Conservation (phyloP, 2,113 vertebrate species). For the Hippopotamus amphibius region DNA sequence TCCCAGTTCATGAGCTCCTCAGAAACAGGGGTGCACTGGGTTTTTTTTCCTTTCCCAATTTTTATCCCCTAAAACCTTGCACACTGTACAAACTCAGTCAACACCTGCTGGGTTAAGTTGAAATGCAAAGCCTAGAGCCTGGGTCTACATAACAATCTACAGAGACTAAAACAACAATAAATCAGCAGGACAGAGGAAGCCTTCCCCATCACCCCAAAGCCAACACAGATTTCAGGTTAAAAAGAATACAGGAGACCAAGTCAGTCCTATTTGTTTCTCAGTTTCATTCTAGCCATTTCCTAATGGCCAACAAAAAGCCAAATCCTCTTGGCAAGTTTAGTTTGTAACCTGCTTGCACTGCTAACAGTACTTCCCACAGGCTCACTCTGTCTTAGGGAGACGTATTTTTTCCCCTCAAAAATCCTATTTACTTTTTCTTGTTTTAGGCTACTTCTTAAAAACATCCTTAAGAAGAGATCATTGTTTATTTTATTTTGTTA, state of each 20-base stretch:
- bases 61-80: background rate
- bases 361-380: background rate
- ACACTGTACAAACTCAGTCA: background rate
- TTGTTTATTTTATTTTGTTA: slow-evolving; percentile 18
- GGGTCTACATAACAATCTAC: background rate
- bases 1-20: background rate
- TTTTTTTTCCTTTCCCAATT: background rate
- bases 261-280: background rate
- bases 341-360: background rate
- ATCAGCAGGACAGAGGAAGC: background rate
- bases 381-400: background rate
- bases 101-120: slow-evolving; percentile 22
- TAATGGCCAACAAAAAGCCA: background rate
- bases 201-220: background rate
- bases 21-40: background rate
- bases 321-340: background rate
- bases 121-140: background rate
- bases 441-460: slow-evolving; percentile 37
- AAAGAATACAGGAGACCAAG: background rate
- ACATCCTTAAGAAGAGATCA: background rate
- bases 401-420: background rate
- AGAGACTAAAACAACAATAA: background rate
- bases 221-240: background rate
- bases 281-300: slow-evolving; percentile 22
- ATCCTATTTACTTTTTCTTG: slow-evolving; percentile 10